A percentile compares a stretch with the other conserved stretches of the same genome.
phyloP scores from a whole-genome alignment of 2,888 invertebrate species.

The Plebejus melissa region DNA sequence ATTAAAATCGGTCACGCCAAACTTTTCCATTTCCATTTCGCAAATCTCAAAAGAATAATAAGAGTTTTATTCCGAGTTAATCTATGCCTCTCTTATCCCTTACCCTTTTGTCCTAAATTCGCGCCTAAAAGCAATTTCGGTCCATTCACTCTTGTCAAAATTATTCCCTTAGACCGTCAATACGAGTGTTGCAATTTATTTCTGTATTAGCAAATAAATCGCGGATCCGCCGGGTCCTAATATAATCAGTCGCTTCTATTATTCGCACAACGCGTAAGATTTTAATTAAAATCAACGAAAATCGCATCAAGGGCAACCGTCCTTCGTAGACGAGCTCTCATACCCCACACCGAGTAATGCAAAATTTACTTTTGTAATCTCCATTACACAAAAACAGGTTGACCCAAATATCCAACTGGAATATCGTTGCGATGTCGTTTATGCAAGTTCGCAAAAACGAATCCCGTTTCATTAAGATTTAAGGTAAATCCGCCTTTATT shows the following conservation, averaged over 20 bases:
- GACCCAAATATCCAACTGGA: slow-evolving; percentile 75
- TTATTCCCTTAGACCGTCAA: slow-evolving; percentile 23
- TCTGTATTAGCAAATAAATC: slow-evolving; percentile 51
- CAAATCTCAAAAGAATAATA: slow-evolving; percentile 16
- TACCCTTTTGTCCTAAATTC: slow-evolving; percentile 23
- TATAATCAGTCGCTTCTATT: slow-evolving; percentile 62
- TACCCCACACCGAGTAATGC: slow-evolving; percentile 69
- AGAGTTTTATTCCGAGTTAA: slow-evolving; percentile 20
- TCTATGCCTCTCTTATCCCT: slow-evolving; percentile 7
- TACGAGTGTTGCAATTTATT: slow-evolving; percentile 35
- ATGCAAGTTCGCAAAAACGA: slow-evolving; percentile 75
- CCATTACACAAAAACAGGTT: slow-evolving; percentile 76
- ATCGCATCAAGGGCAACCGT: slow-evolving; percentile 64
- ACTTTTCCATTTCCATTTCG: slow-evolving; percentile 18
- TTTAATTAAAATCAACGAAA: slow-evolving; percentile 74
- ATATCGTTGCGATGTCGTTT: slow-evolving; percentile 72
- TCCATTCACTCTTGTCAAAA: slow-evolving; percentile 21
- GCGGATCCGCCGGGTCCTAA: slow-evolving; percentile 46
- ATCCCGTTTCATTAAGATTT: slow-evolving; percentile 55
- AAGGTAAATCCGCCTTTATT: slow-evolving; percentile 58
- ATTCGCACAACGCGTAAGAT: slow-evolving; percentile 62
- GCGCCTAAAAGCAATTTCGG: slow-evolving; percentile 25
- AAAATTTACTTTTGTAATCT: slow-evolving; percentile 74
- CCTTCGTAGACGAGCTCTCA: slow-evolving; percentile 64
- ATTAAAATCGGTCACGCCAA: slow-evolving; percentile 10